These are phyloP conservation scores for Microvelia longipes DNA, from an alignment of 1,140 invertebrate species.

Conservation along the genomic window DNA sequence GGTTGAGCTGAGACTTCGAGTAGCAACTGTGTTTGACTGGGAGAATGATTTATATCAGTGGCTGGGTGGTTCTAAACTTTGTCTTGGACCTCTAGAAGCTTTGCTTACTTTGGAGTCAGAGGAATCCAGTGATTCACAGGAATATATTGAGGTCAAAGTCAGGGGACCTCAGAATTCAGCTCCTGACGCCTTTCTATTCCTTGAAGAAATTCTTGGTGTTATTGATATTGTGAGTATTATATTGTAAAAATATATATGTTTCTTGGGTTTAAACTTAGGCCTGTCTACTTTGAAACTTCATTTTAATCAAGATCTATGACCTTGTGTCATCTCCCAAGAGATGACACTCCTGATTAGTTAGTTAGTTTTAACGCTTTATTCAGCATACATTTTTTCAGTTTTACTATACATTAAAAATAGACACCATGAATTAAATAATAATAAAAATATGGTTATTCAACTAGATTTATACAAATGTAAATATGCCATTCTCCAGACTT, in stretches of 20 bases:
- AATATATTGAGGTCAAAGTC: slow-evolving; percentile 55
- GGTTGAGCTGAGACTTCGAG: slow-evolving; percentile 46
- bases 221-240: slow-evolving; percentile 41
- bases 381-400: too few relatives aligned
- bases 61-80: slow-evolving; percentile 62
- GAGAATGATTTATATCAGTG: slow-evolving; percentile 60
- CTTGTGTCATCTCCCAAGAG: too few relatives aligned
- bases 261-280: too few relatives aligned
- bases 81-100: slow-evolving; percentile 52
- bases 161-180: slow-evolving; percentile 45
- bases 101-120: slow-evolving; percentile 52
- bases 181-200: slow-evolving; percentile 49
- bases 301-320: too few relatives aligned
- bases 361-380: too few relatives aligned
- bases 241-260: not conserved
- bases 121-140: slow-evolving; percentile 34
- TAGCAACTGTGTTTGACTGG: slow-evolving; percentile 40
- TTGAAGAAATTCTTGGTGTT: slow-evolving; percentile 56
- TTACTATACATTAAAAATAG: too few relatives aligned
- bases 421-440: too few relatives aligned
- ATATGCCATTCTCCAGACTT: too few relatives aligned
- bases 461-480: too few relatives aligned
- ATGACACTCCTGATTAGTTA: too few relatives aligned
- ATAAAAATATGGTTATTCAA: too few relatives aligned
- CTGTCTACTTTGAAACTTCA: too few relatives aligned